Evolutionary conservation across 2,797 vertebrate genomes (phyloP).

Genomic region (Myotis findleyi): DNA sequence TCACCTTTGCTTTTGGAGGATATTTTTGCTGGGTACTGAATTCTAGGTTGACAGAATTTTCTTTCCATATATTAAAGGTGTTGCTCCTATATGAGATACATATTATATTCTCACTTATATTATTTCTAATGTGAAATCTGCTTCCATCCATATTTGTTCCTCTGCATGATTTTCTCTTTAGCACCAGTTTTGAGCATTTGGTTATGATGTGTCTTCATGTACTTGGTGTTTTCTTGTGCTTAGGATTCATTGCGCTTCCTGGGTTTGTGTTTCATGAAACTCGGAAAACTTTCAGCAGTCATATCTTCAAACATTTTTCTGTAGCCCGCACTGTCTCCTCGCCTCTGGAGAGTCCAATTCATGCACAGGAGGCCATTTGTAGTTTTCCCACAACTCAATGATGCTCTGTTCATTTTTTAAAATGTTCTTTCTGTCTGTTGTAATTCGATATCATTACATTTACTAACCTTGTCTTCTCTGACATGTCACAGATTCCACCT

Average conservation of each 20-base stretch:
- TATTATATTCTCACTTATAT: not conserved
- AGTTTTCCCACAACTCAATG: not conserved
- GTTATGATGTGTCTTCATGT: not conserved
- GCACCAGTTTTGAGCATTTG: not conserved
- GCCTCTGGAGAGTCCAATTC: not conserved
- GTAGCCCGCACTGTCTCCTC: not conserved
- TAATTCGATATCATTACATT: not conserved
- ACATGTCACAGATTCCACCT: not conserved
- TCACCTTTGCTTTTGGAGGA: not conserved
- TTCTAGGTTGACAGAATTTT: not conserved
- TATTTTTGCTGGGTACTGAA: slow-evolving; percentile 41
- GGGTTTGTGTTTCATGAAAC: not conserved
- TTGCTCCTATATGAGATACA: not conserved
- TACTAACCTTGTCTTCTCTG: slow-evolving; percentile 39
- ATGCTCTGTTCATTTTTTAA: not conserved
- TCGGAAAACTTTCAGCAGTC: not conserved
- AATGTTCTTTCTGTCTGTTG: not conserved
- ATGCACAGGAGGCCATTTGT: not conserved
- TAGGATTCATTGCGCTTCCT: not conserved
- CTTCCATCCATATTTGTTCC: not conserved
- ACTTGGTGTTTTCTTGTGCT: not conserved
- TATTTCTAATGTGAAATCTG: not conserved
- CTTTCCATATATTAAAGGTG: not conserved
- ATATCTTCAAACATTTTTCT: not conserved
- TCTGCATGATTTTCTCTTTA: not conserved